These are phyloP conservation scores for Macrotus californicus DNA, from an alignment of 2,113 vertebrate genomes.

Conservation along the genomic window DNA sequence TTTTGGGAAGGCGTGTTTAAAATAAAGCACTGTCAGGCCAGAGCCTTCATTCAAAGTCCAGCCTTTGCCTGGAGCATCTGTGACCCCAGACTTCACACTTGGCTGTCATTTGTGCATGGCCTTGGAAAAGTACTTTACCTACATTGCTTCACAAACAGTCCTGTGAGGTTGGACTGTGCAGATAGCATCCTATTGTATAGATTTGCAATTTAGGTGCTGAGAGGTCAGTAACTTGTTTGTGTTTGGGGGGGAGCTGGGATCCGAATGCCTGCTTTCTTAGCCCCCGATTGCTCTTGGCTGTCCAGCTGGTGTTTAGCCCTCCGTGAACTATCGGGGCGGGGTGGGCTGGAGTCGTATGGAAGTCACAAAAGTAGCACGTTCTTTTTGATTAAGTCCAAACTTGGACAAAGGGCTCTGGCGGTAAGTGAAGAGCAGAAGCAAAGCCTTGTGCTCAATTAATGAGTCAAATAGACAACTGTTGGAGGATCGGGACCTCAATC, in stretches of 20 bases:
- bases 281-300: not conserved
- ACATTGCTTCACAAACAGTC: not conserved
- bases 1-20: not conserved
- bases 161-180: rapidly evolving
- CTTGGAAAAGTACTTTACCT: not conserved
- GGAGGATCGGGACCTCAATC: rapidly evolving
- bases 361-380: not conserved
- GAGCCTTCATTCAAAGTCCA: not conserved
- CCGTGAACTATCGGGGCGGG: not conserved
- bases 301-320: not conserved
- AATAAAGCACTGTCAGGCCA: not conserved
- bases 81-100: not conserved
- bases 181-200: not conserved
- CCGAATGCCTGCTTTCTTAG: not conserved
- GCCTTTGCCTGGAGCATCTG: not conserved
- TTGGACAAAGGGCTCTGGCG: not conserved
- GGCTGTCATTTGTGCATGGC: not conserved
- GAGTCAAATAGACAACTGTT: not conserved
- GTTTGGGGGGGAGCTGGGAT: not conserved
- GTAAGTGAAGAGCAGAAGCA: not conserved
- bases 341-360: rapidly evolving
- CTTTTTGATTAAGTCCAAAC: not conserved
- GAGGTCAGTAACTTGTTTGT: not conserved
- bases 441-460: not conserved
- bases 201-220: rapidly evolving